Percentiles rank a stretch among this genome's conserved stretches.
These are phyloP conservation scores for Tetranychus cinnabarinus DNA, from an alignment of 1,140 invertebrate genomes.

Conservation along the genomic window DNA sequence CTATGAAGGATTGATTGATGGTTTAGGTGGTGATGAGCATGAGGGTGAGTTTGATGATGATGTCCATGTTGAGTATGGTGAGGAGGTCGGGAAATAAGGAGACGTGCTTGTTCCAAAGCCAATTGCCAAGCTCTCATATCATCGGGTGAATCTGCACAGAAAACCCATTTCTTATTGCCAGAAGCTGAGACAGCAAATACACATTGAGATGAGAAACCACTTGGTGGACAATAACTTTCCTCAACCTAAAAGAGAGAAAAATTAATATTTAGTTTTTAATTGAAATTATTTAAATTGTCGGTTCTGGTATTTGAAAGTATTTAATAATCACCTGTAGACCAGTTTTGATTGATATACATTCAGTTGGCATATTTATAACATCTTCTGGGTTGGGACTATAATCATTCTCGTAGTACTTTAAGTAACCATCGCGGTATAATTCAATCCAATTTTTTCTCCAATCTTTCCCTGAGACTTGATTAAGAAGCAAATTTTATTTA, in stretches of 20 bases:
- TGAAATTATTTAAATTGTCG: no score
- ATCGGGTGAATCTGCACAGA: conserved; percentile 19
- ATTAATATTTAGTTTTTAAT: not conserved
- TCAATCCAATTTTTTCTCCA: conserved; percentile 21
- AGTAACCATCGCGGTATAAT: conserved; percentile 17
- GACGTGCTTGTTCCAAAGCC: conserved; percentile 17
- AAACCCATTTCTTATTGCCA: conserved; percentile 13
- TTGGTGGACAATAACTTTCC: not conserved
- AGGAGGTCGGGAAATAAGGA: conserved; percentile 5
- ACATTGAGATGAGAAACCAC: not conserved
- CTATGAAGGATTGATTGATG: no score
- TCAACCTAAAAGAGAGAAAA: not conserved
- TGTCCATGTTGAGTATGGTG: not conserved
- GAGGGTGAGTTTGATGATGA: not conserved
- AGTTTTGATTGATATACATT: conserved; percentile 15
- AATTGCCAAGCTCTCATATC: conserved; percentile 20
- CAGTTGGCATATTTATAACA: conserved; percentile 15
- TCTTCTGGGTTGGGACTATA: conserved; percentile 17
- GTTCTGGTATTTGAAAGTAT: no score
- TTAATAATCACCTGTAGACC: conserved; percentile 12
- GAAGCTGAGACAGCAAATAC: conserved; percentile 6
- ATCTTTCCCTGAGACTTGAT: not conserved
- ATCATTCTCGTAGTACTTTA: conserved; percentile 19
- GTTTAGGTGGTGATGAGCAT: not conserved
- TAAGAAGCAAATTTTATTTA: not conserved